These are phyloP conservation scores for Apodemia mormo DNA, from an alignment of 2,888 invertebrate genomes.

Conservation along the genomic window DNA sequence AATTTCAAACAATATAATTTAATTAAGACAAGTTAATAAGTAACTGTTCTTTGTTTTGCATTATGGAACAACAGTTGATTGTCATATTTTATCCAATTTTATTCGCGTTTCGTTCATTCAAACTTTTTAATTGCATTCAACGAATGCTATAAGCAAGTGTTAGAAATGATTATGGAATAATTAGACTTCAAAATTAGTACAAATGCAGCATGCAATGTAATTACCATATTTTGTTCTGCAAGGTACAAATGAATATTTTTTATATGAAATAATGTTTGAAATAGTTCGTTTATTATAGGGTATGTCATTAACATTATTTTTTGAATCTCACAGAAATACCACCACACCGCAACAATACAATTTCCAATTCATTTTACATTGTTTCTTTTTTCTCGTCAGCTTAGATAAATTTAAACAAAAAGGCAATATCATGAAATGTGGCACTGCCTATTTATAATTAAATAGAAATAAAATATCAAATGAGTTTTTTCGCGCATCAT, in stretches of 20 bases:
- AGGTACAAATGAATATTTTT: constrained; percentile 19
- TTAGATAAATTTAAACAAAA: no score
- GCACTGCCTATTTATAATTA: no score
- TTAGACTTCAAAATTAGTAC: constrained; percentile 3
- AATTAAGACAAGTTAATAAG: constrained; percentile 6
- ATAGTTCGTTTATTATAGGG: no score
- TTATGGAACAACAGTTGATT: constrained; percentile 12
- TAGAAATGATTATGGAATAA: constrained; percentile 6
- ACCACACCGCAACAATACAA: no score
- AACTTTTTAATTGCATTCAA: constrained; percentile 15
- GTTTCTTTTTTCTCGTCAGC: no score
- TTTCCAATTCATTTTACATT: no score
- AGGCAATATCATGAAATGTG: no score
- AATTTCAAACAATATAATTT: neutral
- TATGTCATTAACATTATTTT: no score
- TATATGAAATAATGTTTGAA: no score
- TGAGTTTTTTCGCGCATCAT: no score
- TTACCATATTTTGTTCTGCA: neutral
- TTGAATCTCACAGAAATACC: no score
- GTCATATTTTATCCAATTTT: constrained; percentile 16
- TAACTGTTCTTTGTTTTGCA: neutral
- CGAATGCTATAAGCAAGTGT: constrained; percentile 2
- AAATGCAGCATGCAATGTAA: neutral
- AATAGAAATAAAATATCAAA: no score
- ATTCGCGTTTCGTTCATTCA: constrained; percentile 10